phyloP scores from a whole-genome alignment of 2,113 vertebrate genomes.

The Oreochromis niloticus region DNA sequence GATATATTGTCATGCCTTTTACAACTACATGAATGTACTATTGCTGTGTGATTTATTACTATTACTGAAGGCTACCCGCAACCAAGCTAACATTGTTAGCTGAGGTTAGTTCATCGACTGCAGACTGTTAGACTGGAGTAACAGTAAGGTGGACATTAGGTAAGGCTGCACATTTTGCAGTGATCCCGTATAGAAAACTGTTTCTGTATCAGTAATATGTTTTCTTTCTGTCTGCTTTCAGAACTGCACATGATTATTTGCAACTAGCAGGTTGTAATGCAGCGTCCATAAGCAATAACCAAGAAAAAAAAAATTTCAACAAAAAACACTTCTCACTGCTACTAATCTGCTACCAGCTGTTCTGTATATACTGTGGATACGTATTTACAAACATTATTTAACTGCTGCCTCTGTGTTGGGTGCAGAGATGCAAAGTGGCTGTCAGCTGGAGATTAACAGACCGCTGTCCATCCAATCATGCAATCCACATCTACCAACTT shows the following conservation, averaged over 20 bases:
- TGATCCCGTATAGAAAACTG: rapidly evolving
- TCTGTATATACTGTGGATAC: neutral
- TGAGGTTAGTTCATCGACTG: neutral
- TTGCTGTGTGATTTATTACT: neutral
- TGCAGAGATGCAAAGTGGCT: neutral
- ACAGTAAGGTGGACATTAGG: neutral
- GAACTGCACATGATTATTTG: neutral
- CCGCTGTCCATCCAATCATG: neutral
- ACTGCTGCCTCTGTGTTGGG: neutral
- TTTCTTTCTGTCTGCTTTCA: neutral
- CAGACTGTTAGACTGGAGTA: neutral
- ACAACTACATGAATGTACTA: neutral
- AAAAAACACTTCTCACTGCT: neutral
- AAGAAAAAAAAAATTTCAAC: neutral
- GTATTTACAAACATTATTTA: neutral
- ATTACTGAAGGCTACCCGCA: neutral
- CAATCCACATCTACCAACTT: neutral
- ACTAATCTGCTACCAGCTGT: neutral
- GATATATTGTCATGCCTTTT: neutral
- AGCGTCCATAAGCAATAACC: rapidly evolving
- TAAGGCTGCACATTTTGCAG: neutral
- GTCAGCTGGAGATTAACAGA: neutral
- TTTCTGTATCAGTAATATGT: neutral
- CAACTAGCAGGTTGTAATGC: neutral
- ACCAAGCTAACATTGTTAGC: neutral